Percentiles rank a stretch among this genome's conserved stretches.
Conservation (phyloP, 2,113 vertebrate genomes). For the Chamaea fasciata region DNA sequence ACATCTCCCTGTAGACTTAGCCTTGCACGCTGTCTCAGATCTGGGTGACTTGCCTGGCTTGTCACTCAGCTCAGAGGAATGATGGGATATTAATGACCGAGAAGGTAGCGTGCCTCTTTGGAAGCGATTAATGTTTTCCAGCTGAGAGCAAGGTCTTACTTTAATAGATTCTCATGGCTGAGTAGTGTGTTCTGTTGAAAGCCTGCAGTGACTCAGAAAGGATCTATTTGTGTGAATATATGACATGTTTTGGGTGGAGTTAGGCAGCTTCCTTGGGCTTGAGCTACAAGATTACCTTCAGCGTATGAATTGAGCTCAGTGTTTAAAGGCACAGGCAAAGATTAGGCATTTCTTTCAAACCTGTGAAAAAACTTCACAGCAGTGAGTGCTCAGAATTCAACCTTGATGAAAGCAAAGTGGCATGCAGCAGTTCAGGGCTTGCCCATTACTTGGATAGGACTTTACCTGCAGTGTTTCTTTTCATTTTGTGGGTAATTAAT, state of each 20-base stretch:
- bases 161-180: neutral
- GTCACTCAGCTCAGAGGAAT: constrained; percentile 2
- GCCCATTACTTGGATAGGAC: neutral
- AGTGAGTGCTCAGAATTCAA: neutral
- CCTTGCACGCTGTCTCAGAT: neutral
- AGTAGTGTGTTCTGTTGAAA: neutral
- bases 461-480: neutral
- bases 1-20: neutral
- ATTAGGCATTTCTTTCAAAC: neutral
- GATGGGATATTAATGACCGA: constrained; percentile 16
- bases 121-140: constrained; percentile 18
- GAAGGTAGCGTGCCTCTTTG: neutral
- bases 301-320: rapidly evolving
- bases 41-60: neutral
- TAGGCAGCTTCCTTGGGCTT: neutral
- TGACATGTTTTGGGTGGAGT: neutral
- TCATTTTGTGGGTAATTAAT: neutral
- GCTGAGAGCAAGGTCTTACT: constrained; percentile 17
- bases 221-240: neutral
- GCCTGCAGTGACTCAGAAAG: neutral
- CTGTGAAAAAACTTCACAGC: neutral
- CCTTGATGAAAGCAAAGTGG: neutral
- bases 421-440: neutral
- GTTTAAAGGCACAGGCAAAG: neutral
- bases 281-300: neutral